These are phyloP conservation scores for Piaya cayana DNA, from an alignment of 2,113 vertebrate species.

Conservation along the genomic window DNA sequence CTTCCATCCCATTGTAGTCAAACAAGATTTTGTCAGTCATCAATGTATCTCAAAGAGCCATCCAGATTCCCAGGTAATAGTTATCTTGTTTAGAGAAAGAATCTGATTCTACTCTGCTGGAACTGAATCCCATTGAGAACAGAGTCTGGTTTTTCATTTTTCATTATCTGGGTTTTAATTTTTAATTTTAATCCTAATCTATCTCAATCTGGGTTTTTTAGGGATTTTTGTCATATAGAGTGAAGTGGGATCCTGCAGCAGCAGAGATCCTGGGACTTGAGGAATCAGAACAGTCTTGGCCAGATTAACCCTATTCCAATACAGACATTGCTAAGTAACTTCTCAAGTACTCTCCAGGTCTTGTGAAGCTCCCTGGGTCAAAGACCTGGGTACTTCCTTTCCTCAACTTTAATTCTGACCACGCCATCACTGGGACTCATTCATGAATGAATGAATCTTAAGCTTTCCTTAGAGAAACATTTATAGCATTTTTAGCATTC, in stretches of 20 bases:
- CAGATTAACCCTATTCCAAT: not conserved
- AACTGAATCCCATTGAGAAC: not conserved
- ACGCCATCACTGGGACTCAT: not conserved
- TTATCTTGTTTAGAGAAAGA: not conserved
- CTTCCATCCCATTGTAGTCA: not conserved
- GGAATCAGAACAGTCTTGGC: not conserved
- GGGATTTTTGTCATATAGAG: not conserved
- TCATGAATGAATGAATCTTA: not conserved
- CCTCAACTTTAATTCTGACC: not conserved
- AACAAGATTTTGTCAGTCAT: not conserved
- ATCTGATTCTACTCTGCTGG: not conserved
- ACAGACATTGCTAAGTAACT: not conserved
- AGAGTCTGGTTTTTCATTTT: not conserved
- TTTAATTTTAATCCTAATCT: not conserved
- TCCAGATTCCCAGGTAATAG: not conserved
- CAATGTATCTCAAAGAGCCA: not conserved
- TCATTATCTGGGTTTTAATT: no score
- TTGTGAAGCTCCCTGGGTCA: not conserved
- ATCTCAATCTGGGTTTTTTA: not conserved
- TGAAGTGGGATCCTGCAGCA: not conserved
- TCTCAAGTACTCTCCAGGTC: not conserved
- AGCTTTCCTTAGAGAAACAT: not conserved
- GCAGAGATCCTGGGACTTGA: not conserved
- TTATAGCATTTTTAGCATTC: not conserved
- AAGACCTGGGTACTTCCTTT: not conserved